These are phyloP conservation scores for Pecten maximus DNA, from an alignment of 2,888 invertebrate genomes.

Conservation along the genomic window DNA sequence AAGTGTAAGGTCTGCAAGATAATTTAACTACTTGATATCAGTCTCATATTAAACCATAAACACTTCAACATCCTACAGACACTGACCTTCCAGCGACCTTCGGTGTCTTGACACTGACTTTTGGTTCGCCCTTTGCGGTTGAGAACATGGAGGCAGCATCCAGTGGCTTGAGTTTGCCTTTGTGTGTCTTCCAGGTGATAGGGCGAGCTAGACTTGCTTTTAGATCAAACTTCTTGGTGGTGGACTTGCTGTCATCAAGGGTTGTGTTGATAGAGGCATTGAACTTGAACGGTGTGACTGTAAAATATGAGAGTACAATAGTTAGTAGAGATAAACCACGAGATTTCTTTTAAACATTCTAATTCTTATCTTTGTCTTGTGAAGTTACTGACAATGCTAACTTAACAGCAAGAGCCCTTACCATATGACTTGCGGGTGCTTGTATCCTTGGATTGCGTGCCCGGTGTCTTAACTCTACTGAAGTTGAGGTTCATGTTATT, in stretches of 20 bases:
- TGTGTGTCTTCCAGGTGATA: constrained; percentile 78
- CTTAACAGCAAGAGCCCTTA: not conserved
- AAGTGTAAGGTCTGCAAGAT: not conserved
- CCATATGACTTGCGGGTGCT: constrained; percentile 49
- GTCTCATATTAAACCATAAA: not conserved
- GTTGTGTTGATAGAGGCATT: constrained; percentile 63
- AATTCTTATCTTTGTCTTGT: not conserved
- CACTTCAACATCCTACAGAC: not conserved
- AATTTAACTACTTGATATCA: not conserved
- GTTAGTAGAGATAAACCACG: no score
- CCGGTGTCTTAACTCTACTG: constrained; percentile 60
- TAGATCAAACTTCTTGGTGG: constrained; percentile 76
- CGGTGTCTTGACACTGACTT: constrained; percentile 52
- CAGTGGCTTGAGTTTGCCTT: constrained; percentile 77
- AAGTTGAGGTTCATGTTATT: constrained; percentile 73
- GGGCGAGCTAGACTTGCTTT: constrained; percentile 77
- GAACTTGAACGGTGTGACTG: constrained; percentile 75
- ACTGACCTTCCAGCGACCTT: constrained; percentile 54
- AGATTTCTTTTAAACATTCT: not conserved
- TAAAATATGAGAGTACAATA: constrained; percentile 46
- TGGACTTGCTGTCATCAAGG: constrained; percentile 57
- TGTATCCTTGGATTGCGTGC: constrained; percentile 51
- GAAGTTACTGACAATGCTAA: not conserved
- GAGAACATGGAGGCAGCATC: constrained; percentile 45
- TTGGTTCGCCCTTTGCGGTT: constrained; percentile 14